A percentile compares a stretch with the other conserved stretches of the same genome.
These are phyloP conservation scores for Salpingus planirostris DNA, from an alignment of 2,888 invertebrate genomes.

Conservation along the genomic window DNA sequence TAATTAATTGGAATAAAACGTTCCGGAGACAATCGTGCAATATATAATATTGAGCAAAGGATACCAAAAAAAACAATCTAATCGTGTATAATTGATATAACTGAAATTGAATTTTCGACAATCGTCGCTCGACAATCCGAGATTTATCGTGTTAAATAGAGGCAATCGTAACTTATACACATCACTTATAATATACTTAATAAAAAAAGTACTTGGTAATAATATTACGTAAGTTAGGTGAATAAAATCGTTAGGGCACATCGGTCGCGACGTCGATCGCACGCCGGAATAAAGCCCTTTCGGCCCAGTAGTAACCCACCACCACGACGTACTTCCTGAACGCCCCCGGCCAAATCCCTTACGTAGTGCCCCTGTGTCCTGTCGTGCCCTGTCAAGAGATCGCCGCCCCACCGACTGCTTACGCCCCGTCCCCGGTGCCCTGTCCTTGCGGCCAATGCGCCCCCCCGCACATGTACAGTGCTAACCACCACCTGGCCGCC, in stretches of 20 bases:
- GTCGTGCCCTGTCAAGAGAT: slow-evolving; percentile 36
- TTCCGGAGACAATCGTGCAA: slow-evolving; percentile 37
- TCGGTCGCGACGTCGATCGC: slow-evolving; percentile 6
- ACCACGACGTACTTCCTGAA: slow-evolving; percentile 44
- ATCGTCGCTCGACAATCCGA: too few species aligned
- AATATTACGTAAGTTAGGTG: too few species aligned
- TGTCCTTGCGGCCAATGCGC: slow-evolving; percentile 51
- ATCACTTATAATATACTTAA: too few species aligned
- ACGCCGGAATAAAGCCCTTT: too few species aligned
- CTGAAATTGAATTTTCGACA: too few species aligned
- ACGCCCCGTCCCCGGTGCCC: slow-evolving; percentile 40
- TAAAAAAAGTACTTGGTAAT: too few species aligned
- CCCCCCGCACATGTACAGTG: slow-evolving; percentile 42
- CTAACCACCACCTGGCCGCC: slow-evolving; percentile 21
- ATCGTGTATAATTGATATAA: slow-evolving; percentile 21
- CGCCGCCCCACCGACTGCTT: slow-evolving; percentile 40
- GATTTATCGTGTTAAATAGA: too few species aligned
- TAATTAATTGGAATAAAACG: too few species aligned
- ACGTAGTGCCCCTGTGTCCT: slow-evolving; percentile 43
- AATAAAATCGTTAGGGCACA: too few species aligned
- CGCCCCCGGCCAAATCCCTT: slow-evolving; percentile 42
- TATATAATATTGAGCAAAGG: slow-evolving; percentile 29
- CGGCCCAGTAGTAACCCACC: too few species aligned
- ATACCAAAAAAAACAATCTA: slow-evolving; percentile 28
- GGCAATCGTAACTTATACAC: too few species aligned